A percentile compares a stretch with the other conserved stretches of the same genome.
Evolutionary conservation across 2,797 vertebrate species (phyloP).

Genomic region (Acrocephalus scirpaceus): DNA sequence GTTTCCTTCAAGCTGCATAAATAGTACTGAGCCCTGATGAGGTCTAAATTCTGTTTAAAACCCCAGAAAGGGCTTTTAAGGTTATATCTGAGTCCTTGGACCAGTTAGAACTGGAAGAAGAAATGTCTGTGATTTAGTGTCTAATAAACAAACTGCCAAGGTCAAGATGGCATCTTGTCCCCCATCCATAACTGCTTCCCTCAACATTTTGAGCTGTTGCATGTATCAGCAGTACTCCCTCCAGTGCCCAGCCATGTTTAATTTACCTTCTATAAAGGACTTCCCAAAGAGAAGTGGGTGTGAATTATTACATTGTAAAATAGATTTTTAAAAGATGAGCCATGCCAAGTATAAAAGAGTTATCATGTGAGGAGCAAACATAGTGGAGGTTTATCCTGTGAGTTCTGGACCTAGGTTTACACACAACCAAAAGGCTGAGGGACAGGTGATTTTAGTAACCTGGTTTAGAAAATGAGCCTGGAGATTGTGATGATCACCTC

Average conservation of each 20-base stretch:
- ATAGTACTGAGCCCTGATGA: neutral
- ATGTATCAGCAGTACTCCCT: neutral
- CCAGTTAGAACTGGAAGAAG: slow-evolving; percentile 32
- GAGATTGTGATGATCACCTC: neutral
- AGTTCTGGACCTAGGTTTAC: neutral
- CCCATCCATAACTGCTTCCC: neutral
- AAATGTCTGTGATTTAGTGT: slow-evolving; percentile 15
- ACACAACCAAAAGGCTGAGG: neutral
- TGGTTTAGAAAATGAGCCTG: neutral
- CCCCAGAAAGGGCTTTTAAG: slow-evolving; percentile 17
- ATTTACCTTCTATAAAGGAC: slow-evolving; percentile 7
- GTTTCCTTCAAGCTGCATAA: slow-evolving; percentile 9
- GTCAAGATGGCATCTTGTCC: slow-evolving; percentile 39
- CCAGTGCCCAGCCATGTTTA: neutral
- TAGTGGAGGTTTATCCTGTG: neutral
- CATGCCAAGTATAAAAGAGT: neutral
- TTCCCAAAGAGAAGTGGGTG: slow-evolving; percentile 20
- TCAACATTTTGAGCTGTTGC: slow-evolving; percentile 27
- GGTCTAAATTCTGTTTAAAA: slow-evolving; percentile 11
- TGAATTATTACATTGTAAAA: slow-evolving; percentile 37
- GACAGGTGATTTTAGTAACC: neutral
- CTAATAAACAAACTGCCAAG: slow-evolving; percentile 19
- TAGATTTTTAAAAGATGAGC: slow-evolving; percentile 25
- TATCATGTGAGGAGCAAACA: neutral
- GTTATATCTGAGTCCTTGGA: neutral